phyloP scores from a whole-genome alignment of 2,888 invertebrate species.

The Drosophila dives region DNA sequence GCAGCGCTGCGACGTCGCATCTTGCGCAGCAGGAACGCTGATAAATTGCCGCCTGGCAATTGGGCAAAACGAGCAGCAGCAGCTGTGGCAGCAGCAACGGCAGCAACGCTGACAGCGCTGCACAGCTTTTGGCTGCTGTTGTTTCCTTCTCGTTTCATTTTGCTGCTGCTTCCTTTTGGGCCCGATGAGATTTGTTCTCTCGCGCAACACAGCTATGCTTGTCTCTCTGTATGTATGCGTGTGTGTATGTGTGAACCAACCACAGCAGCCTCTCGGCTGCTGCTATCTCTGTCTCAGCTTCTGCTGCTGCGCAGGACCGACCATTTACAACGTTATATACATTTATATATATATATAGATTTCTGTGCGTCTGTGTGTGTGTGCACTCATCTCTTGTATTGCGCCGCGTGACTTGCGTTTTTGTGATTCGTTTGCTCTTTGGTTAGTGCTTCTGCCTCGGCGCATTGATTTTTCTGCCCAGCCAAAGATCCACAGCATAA shows the following conservation, averaged over 20 bases:
- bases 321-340: slow-evolving; percentile 44
- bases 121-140: slow-evolving; percentile 35
- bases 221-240: slow-evolving; percentile 21
- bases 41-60: slow-evolving; percentile 79
- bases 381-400: slow-evolving; percentile 34
- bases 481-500: slow-evolving; percentile 74
- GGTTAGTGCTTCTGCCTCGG: slow-evolving; percentile 32
- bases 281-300: slow-evolving; percentile 77
- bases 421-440: slow-evolving; percentile 77
- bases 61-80: slow-evolving; percentile 54
- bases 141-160: slow-evolving; percentile 53
- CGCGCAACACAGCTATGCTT: slow-evolving; percentile 20
- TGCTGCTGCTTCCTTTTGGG: slow-evolving; percentile 39
- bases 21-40: slow-evolving; percentile 59
- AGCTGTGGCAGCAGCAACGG: slow-evolving; percentile 9
- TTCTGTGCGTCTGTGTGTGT: slow-evolving; percentile 28
- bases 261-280: slow-evolving; percentile 77
- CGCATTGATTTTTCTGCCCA: slow-evolving; percentile 76
- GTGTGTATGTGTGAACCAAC: slow-evolving; percentile 60
- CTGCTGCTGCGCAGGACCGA: slow-evolving; percentile 78
- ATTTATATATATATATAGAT: neutral
- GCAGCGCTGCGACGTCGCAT: slow-evolving; percentile 55
- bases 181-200: slow-evolving; percentile 71
- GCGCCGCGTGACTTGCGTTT: slow-evolving; percentile 74
- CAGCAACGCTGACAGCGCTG: slow-evolving; percentile 26